Evolutionary conservation across 1,140 invertebrate species (phyloP).

Genomic region (Leptestheria dahalacensis): DNA sequence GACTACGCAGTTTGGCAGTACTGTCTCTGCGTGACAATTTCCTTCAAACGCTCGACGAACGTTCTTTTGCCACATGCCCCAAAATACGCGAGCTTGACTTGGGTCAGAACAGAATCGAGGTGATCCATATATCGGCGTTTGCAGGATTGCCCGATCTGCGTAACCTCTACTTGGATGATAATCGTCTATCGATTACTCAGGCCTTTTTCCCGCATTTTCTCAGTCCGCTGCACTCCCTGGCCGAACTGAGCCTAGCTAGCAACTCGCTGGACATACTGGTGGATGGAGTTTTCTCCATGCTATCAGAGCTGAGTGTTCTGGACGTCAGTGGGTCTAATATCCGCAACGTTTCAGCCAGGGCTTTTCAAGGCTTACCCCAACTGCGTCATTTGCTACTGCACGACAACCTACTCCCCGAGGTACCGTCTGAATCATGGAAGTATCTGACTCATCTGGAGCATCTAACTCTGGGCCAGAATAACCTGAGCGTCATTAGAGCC

Average conservation of each 20-base stretch:
- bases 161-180: conserved; percentile 68
- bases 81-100: conserved; percentile 72
- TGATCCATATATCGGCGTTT: conserved; percentile 61
- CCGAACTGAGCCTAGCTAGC: conserved; percentile 64
- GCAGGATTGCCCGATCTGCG: conserved; percentile 53
- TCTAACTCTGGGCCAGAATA: conserved; percentile 64
- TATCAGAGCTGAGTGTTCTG: conserved; percentile 53
- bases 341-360: conserved; percentile 51
- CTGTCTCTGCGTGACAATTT: conserved; percentile 68
- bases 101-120: conserved; percentile 66
- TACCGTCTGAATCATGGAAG: conserved; percentile 57
- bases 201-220: conserved; percentile 34
- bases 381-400: conserved; percentile 56
- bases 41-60: conserved; percentile 54
- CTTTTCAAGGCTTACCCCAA: conserved; percentile 51
- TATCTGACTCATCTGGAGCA: conserved; percentile 57
- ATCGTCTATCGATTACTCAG: conserved; percentile 57
- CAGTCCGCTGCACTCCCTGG: conserved; percentile 37
- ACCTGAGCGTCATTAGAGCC: conserved; percentile 45
- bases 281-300: conserved; percentile 54
- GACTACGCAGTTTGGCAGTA: conserved; percentile 56
- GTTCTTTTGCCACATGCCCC: conserved; percentile 53
- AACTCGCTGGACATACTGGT: conserved; percentile 59
- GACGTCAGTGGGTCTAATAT: conserved; percentile 64
- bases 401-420: conserved; percentile 52